Base-by-base conservation (phyloP, 2,888 invertebrate species). In the Poecilobothrus nobilitatus region DNA sequence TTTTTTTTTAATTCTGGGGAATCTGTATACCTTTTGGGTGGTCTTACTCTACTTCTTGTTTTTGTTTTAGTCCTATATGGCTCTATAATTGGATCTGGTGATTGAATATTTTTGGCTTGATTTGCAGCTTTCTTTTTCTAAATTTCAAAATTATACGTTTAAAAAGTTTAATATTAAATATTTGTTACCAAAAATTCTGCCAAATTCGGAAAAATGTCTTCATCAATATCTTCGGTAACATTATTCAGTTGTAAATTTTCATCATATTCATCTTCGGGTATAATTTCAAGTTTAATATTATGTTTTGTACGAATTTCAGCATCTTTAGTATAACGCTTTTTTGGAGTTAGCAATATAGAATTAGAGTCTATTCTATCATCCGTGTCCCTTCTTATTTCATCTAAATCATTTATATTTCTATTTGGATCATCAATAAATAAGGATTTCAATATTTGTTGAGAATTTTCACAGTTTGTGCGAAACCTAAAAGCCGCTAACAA, bases 401-500 rank as follows among this genome's bases (percentile, higher is more conserved):
- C 53, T 18, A 18, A 53, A 15, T 53, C 53, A 68, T 63, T 71
- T 73, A 71, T 44, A 76, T 72, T 27, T 71, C 70, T 21, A 71
- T 72, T 27, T 72, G 74, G 67, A 18, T 69, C 74, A 20, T 63
- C 73, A 66, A 69, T 68, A 0, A 72, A 68, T 68, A 78, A 75
- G 20, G 75, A 74, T 67, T 71, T 76, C 27, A 81, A 78, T 6
- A 82, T 76, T 5, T 78, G 76, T 62, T 76, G 76, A 0, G 81
- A 78, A n/a, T 77, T 75, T 62, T 78, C 75, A 64, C 81, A 81
- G 67, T 79, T 81, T 61, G 76, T 76, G 0, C 77, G 77, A 70
- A 82, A 82, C 33, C 77, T 76, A 72, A 77, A 81, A 5, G 81
- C 78, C 2, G 77, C 74, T 66, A 75, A 75, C 2, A 82, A 72